Evolutionary conservation across 2,888 invertebrate species (phyloP).

Genomic region (Lasioglossum morio): DNA sequence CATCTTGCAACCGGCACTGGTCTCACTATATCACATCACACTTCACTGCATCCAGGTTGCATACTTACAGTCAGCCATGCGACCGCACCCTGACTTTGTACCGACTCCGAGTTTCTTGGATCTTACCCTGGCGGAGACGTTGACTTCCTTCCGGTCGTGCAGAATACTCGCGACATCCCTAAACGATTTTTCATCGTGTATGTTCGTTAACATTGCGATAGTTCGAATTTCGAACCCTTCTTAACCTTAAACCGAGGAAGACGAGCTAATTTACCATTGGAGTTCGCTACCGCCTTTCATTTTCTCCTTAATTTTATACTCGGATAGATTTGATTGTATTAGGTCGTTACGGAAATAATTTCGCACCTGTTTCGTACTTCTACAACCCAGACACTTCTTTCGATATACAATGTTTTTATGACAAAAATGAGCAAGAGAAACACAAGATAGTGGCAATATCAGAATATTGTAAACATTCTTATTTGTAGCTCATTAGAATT

Average conservation of each 20-base stretch:
- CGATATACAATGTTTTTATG: too few relatives aligned
- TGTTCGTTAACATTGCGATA: neutral
- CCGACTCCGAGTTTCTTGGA: constrained; percentile 25
- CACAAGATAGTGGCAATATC: too few relatives aligned
- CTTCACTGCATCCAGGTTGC: constrained; percentile 80
- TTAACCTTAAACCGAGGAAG: neutral
- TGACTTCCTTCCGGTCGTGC: constrained; percentile 20
- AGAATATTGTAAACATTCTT: too few relatives aligned
- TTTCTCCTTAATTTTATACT: too few relatives aligned
- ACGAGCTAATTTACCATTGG: neutral
- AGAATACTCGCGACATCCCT: neutral
- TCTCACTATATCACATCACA: constrained; percentile 83
- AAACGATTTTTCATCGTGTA: neutral
- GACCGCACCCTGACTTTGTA: constrained; percentile 61
- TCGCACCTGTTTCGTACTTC: too few relatives aligned
- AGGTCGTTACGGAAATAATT: too few relatives aligned
- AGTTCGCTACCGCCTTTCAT: too few relatives aligned
- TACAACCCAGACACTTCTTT: too few relatives aligned
- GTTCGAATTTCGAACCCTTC: neutral
- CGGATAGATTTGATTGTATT: too few relatives aligned
- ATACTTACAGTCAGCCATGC: constrained; percentile 71
- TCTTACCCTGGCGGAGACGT: neutral
- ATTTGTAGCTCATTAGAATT: too few relatives aligned
- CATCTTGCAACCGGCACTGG: constrained; percentile 83
- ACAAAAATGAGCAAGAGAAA: too few relatives aligned